Conservation (phyloP, 2,888 invertebrate genomes). For the Tineola bisselliella region DNA sequence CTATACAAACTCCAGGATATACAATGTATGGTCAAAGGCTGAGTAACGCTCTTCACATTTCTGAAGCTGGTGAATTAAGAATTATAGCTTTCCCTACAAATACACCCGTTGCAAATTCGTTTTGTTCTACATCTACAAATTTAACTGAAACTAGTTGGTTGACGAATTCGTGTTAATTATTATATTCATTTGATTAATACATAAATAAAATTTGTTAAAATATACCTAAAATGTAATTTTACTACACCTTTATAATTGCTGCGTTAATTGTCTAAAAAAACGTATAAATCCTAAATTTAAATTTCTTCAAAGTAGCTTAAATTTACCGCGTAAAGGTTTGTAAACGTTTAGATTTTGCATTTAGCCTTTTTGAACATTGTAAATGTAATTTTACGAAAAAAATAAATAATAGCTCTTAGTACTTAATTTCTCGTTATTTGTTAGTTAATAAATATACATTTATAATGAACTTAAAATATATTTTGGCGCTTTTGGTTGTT, state of each 20-base stretch:
- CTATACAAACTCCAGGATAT: slow-evolving; percentile 63
- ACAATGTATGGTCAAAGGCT: slow-evolving; percentile 41
- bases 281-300: no score
- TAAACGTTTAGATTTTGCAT: neutral
- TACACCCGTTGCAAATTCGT: slow-evolving; percentile 58
- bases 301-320: neutral
- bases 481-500: neutral
- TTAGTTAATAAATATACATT: neutral
- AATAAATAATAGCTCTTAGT: neutral
- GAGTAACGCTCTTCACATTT: slow-evolving; percentile 68
- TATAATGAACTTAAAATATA: neutral
- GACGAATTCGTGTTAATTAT: slow-evolving; percentile 43
- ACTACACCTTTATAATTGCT: no score
- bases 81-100: slow-evolving; percentile 62
- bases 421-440: neutral
- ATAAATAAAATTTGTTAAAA: neutral
- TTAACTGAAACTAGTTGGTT: slow-evolving; percentile 63
- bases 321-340: neutral
- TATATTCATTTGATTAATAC: no score
- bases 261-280: no score
- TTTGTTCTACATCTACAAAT: slow-evolving; percentile 61
- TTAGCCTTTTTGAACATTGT: no score
- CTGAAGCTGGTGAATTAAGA: slow-evolving; percentile 62
- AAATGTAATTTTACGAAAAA: no score
- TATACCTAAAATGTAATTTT: no score